Evolutionary conservation across 2,888 invertebrate species (phyloP), one percentile per base, ranked within the genome.

Genomic region (Sminthurinus aureus): DNA sequence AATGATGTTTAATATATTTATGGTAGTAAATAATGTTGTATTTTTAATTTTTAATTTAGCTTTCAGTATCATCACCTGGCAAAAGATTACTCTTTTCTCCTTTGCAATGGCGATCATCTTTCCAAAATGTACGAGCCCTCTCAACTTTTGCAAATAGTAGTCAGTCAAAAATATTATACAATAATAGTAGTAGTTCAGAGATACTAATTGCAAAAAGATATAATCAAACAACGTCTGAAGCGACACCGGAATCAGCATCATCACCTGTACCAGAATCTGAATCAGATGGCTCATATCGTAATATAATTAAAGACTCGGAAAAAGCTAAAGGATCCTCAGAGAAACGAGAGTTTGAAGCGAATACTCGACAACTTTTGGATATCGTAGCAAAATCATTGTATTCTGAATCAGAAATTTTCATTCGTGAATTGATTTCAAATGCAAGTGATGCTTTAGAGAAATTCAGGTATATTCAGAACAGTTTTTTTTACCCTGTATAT

Each of bases 351-450:
- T 99, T 99, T 90, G 97, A 98, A 91, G 98, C 99, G 0, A n/a
- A 67, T 6, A 67, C 67, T 6, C 67, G 67, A 18, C 11, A 11
- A 13, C 52, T 52, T 8, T 52, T 52, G 52, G 52, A 52, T 13
- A 52, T 52, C 13, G 99, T 99, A 0, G 99, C 99, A 0, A 94
- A 96, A 90, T 98, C 98, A 0, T 91, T 99, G 66, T 99, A 99
- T 91, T 98, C 98, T 0, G 98, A 99, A 89, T 98, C 98, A 91
- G 98, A 99, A 95, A 98, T 99, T 12, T 99, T 99, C 90, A 94
- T 99, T 15, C 93, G 98, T 87, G 98, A 99, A 90, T 91, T 99
- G 67, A 96, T 99, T 87, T 98, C 98, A 0, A 99, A 99, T 91
- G 96, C 98, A 0, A 98, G 97, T 90, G 98, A 99, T 93, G 98